Evolutionary conservation across 2,888 invertebrate species (phyloP), one percentile per base, ranked within the genome.

Genomic region (Apocheima hispidaria): DNA sequence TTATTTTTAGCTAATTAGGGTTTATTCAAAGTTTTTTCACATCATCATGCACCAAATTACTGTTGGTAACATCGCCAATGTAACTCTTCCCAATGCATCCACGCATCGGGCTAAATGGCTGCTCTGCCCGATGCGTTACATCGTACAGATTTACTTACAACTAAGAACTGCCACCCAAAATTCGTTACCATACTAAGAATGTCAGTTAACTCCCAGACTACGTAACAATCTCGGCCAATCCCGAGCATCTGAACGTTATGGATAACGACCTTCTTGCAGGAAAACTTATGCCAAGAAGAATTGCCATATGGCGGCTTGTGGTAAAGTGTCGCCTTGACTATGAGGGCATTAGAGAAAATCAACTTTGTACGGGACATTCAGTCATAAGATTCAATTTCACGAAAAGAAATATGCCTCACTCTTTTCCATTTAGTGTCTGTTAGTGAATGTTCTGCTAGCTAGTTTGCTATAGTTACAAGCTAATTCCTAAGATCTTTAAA

Each of bases 221-320:
- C 65, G 46, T 43, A 35, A 54, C 55, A 57, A 63, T 68, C 68
- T 73, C 68, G 65, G 70, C 74, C 72, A 70, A 75, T 78, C 75
- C 77, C 71, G 35, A 72, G 74, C 73, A 60, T 68, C 71, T 68
- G 65, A 78, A 79, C 79, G 79, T 82, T 82, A 80, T 79, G 73
- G 75, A 80, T 83, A 85, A 87, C 74, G 84, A 83, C 79, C 75
- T 78, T 75, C 73, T 73, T 78, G 72, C 70, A 66, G 70, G 66
- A 70, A 72, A 75, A 75, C 72, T 76, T 74, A 73, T 68, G 66
- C 67, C 66, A 54, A 60, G 57, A 66, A 55, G 59, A 63, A 64
- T 54, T 60, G 52, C 65, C 44, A 58, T 60, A 60, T 55, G 60
- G 57, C 41, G 50, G 51, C 28, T 10, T 26, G 60, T 58, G 58